Base-by-base conservation (phyloP, 2,888 invertebrate genomes). In the Alviniconcha strummeri region DNA sequence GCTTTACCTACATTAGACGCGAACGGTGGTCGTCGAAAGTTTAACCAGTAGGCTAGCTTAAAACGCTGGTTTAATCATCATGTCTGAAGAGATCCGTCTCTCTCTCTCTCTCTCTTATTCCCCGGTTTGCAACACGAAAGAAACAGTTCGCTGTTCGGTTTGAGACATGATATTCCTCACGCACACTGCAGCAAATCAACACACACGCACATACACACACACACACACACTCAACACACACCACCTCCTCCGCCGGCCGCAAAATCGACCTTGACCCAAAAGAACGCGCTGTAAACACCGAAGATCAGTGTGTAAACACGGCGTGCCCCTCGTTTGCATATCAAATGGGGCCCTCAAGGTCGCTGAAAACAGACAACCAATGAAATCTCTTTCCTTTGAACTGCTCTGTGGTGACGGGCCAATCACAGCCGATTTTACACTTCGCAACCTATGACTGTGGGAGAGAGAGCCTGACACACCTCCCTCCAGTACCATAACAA, bases 261-360 rank as follows among this genome's bases (percentile, higher is more conserved):
- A 57, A 9, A 60, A 57, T 83, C 85, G 88, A 86, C 88, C 85
- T 86, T 85, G 88, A 89, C 89, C 88, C 84, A 84, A 52, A 82
- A 86, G 82, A 86, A 77, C 54, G 81, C 84, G 89, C 87, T 87
- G 90, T 90, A 90, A 90, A 90, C 90, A 89, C 13, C 60, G 9
- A 13, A 60, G 60, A 60, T 60, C 60, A 11, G 60, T 60, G 60
- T 87, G 90, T 90, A 90, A 90, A 90, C 90, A 89, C 85, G 86
- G 56, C 78, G 79, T 84, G 84, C 80, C 81, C 77, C 85, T 85
- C 85, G 88, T 89, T 89, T 88, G 85, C 88, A 90, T 89, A 89
- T 87, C 85, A 84, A 82, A 78, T 81, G 84, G 82, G 74, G 69
- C 71, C 81, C 84, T 84, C 84, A 86, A 86, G 90, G 88, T 88